Conservation (phyloP, 2,797 vertebrate species). For the Micrastur ruficollis region DNA sequence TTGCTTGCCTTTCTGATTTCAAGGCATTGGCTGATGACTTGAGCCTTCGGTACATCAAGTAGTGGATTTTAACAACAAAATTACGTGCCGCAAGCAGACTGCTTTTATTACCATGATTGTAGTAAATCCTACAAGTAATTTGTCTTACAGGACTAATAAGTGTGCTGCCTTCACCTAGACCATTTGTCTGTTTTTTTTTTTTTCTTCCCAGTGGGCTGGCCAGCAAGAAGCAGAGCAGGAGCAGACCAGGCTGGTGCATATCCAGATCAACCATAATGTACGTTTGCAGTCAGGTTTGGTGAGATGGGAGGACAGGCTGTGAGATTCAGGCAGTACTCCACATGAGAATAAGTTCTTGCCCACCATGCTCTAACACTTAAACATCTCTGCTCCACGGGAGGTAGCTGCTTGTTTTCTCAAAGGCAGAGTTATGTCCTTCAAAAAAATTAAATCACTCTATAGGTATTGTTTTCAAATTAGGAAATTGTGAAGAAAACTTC, state of each 20-base stretch:
- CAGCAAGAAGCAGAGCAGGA: neutral
- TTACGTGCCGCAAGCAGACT: rapidly evolving
- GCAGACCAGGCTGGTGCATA: rapidly evolving
- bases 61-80: neutral
- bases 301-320: neutral
- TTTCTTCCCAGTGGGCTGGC: rapidly evolving
- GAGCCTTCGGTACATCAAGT: neutral
- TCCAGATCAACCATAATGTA: neutral
- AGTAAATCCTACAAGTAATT: neutral
- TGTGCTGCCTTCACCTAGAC: neutral
- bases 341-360: neutral
- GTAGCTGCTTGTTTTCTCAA: neutral
- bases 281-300: neutral
- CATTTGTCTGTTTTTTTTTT: neutral
- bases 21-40: neutral
- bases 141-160: neutral
- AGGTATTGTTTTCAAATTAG: neutral
- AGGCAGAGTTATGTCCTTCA: neutral
- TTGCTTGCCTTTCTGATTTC: neutral
- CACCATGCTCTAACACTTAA: neutral
- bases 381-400: neutral
- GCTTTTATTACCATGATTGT: neutral
- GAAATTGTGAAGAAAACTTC: neutral
- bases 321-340: neutral
- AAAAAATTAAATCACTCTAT: neutral